Conservation (phyloP, 2,888 invertebrate genomes). For the Lepas anatifera region DNA sequence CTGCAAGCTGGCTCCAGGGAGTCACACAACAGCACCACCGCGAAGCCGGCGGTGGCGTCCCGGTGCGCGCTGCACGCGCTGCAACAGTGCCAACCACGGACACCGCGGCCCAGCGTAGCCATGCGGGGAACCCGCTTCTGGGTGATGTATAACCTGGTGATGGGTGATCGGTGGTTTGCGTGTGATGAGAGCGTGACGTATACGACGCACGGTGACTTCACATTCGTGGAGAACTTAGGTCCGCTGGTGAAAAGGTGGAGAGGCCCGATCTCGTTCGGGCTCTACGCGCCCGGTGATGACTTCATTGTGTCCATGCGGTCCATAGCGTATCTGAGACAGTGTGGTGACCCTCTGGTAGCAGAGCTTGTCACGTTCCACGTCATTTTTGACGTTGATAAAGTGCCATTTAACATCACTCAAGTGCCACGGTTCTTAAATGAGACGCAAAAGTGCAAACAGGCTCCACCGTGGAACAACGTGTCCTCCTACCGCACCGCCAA, state of each 20-base stretch:
- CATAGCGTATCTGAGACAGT: conserved; percentile 67
- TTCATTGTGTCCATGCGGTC: conserved; percentile 61
- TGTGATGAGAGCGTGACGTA: conserved; percentile 81
- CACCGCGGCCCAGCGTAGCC: conserved; percentile 28
- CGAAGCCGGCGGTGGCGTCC: conserved; percentile 17
- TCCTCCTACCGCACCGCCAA: conserved; percentile 47
- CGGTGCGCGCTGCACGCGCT: conserved; percentile 21
- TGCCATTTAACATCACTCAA: conserved; percentile 42
- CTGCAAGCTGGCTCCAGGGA: no score
- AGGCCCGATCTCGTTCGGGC: conserved; percentile 72
- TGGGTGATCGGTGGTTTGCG: conserved; percentile 42
- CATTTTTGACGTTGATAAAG: conserved; percentile 74
- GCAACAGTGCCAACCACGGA: conserved; percentile 15
- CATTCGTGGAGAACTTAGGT: conserved; percentile 77
- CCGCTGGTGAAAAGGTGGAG: conserved; percentile 76
- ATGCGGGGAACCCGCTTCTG: conserved; percentile 66
- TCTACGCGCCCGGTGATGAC: conserved; percentile 77
- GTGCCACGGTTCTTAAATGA: conserved; percentile 22
- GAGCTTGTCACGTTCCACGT: conserved; percentile 77
- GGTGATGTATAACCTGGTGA: conserved; percentile 77
- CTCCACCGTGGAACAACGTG: conserved; percentile 45
- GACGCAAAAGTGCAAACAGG: conserved; percentile 53
- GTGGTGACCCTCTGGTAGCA: conserved; percentile 54
- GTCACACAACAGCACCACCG: conserved; percentile 17
- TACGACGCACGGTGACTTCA: conserved; percentile 83